These are phyloP conservation scores for Zonotrichia albicollis DNA, from an alignment of 2,797 vertebrate genomes.

Conservation along the genomic window DNA sequence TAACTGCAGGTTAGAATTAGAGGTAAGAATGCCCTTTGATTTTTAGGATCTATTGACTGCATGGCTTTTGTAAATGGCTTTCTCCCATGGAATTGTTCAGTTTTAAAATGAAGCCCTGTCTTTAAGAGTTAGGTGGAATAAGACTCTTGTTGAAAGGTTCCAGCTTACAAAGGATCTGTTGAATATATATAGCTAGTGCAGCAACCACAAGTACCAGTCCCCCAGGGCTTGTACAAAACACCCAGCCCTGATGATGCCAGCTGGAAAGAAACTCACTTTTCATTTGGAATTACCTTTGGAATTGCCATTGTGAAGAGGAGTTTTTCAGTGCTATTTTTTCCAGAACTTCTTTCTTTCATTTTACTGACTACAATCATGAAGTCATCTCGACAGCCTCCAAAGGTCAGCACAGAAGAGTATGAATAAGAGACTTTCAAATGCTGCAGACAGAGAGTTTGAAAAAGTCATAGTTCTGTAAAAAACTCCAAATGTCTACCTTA, in stretches of 20 bases:
- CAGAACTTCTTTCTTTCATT: slow-evolving; percentile 81
- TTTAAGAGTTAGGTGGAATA: background rate
- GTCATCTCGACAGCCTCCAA: slow-evolving; percentile 91
- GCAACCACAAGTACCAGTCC: background rate
- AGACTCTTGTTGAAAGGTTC: background rate
- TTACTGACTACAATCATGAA: slow-evolving; percentile 93
- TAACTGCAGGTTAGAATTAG: slow-evolving; percentile 6
- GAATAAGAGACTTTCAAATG: slow-evolving; percentile 84
- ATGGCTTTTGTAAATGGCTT: background rate
- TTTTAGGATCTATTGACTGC: background rate
- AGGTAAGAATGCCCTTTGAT: slow-evolving; percentile 30
- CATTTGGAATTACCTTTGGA: slow-evolving; percentile 85
- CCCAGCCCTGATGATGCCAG: background rate
- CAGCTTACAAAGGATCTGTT: background rate
- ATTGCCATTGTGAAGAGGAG: slow-evolving; percentile 87
- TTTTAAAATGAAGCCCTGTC: background rate
- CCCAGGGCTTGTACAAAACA: background rate
- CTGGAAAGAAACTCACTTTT: background rate
- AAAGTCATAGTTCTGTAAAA: slow-evolving; percentile 11
- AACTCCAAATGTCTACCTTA: background rate
- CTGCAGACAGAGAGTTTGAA: slow-evolving; percentile 72
- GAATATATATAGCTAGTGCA: background rate
- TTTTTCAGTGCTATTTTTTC: slow-evolving; percentile 87
- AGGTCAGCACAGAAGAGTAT: slow-evolving; percentile 89
- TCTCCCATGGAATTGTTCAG: background rate